phyloP scores from a whole-genome alignment of 2,888 invertebrate genomes.

The Automeris io region DNA sequence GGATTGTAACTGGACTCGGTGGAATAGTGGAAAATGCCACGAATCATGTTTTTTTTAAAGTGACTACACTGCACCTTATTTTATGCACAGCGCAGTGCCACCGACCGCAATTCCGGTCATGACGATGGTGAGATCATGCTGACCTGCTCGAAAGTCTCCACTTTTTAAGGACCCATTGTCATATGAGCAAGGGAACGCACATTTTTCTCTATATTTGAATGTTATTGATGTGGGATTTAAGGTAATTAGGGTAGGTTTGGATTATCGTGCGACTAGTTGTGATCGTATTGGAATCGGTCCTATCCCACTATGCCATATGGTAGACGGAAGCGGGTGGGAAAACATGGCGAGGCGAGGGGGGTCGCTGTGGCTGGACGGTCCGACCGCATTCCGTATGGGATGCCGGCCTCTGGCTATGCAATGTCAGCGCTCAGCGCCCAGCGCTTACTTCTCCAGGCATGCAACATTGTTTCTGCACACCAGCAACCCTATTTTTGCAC shows the following conservation, averaged over 20 bases:
- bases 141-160: too few relatives aligned
- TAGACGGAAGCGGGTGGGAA: conserved; percentile 66
- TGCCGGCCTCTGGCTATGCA: conserved; percentile 73
- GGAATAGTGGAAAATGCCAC: too few relatives aligned
- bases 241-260: background rate
- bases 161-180: too few relatives aligned
- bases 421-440: conserved; percentile 70
- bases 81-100: too few relatives aligned
- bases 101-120: background rate
- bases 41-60: too few relatives aligned
- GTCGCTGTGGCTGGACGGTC: conserved; percentile 53
- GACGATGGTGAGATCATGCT: too few relatives aligned
- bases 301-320: conserved; percentile 67
- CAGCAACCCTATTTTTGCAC: conserved; percentile 40
- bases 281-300: conserved; percentile 58
- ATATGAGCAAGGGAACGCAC: too few relatives aligned
- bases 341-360: conserved; percentile 63
- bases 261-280: conserved; percentile 9
- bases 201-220: background rate
- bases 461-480: conserved; percentile 31
- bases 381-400: conserved; percentile 75
- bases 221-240: background rate
- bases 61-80: too few relatives aligned
- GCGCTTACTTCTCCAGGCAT: conserved; percentile 36
- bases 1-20: too few relatives aligned